These are phyloP conservation scores for Nemopilema nomurai DNA, from an alignment of 30 jellyfish, hydroid and myxozoan species.

Conservation along the genomic window DNA sequence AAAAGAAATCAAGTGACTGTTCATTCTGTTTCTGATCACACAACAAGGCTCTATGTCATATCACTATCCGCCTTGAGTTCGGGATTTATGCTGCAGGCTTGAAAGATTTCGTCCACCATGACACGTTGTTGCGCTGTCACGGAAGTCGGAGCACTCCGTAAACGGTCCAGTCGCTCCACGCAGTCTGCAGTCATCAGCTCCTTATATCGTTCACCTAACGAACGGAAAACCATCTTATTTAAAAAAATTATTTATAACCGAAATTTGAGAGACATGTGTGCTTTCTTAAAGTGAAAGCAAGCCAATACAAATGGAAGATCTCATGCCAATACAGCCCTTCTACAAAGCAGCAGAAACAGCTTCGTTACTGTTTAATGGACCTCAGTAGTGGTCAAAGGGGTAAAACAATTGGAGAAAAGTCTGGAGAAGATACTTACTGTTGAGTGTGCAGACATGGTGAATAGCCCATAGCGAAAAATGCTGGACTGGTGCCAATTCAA, in stretches of 20 bases:
- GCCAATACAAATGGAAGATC: background rate
- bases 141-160: conserved; percentile 27
- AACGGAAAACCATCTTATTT: background rate
- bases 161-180: conserved; percentile 22
- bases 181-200: conserved; percentile 81
- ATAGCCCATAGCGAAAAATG: conserved; percentile 93
- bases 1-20: too few species aligned
- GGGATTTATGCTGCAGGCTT: conserved; percentile 39
- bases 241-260: background rate
- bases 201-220: conserved; percentile 68
- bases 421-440: conserved; percentile 55
- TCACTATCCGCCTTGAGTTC: conserved; percentile 2
- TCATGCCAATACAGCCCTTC: too few species aligned
- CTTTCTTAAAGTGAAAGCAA: background rate
- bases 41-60: background rate
- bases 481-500: conserved; percentile 70
- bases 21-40: background rate
- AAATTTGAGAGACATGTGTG: background rate
- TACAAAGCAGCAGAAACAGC: too few species aligned
- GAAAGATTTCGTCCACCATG: conserved; percentile 56
- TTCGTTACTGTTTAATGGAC: too few species aligned
- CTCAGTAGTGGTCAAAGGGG: too few species aligned
- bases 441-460: conserved; percentile 92
- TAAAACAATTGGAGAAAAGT: background rate
- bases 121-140: conserved; percentile 23